Evolutionary conservation across 2,113 vertebrate species (phyloP), one percentile per base, ranked within the genome.

Genomic region (Phylloscopus whistleri): DNA sequence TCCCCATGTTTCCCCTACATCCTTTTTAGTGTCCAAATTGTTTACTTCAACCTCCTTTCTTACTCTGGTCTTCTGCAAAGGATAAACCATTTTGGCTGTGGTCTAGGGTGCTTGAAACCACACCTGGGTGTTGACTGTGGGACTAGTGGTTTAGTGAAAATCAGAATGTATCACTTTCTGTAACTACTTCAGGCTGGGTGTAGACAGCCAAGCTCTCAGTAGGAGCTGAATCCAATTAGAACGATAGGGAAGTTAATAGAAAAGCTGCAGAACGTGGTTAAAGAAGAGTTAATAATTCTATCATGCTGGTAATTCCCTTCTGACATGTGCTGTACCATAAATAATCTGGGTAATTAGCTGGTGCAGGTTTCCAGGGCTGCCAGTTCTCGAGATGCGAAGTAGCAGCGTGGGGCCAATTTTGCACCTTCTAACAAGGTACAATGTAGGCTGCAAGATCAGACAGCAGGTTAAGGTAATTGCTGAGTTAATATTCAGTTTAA

Each of bases 341-440:
- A 96, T 96, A 97, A 96, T 89, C 83, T 73, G 56, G 62, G 78
- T 97, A 95, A 97, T 97, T 96, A 97, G 93, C 55, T 21, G 15
- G 80, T 85, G 70, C 31, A 37, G 64, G 92, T 97, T 97, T 94
- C 87, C 87, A 96, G 90, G 91, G 87, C 85, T 95, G 75, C 76
- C 48, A 77, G 69, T 33, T 88, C 69, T 91, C 8, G 7, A 90
- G 73, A 93, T 1, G 3, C 3, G 0, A 76, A 82, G 51, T 76
- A 82, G 81, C 56, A 91, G 37, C 4, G 0, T 49, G 78, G 74
- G 52, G 82, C 79, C 33, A 74, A 17, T 93, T 90, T 77, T 87
- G 60, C 41, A 35, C 72, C 64, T 87, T 64, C 41, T 78, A 67
- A 68, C 13, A 20, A 90, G 49, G 16, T 73, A 20, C 60, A 89